A percentile compares a stretch with the other conserved stretches of the same genome.
Evolutionary conservation across 2,797 vertebrate species (phyloP).

Genomic region (Amazona finschi): DNA sequence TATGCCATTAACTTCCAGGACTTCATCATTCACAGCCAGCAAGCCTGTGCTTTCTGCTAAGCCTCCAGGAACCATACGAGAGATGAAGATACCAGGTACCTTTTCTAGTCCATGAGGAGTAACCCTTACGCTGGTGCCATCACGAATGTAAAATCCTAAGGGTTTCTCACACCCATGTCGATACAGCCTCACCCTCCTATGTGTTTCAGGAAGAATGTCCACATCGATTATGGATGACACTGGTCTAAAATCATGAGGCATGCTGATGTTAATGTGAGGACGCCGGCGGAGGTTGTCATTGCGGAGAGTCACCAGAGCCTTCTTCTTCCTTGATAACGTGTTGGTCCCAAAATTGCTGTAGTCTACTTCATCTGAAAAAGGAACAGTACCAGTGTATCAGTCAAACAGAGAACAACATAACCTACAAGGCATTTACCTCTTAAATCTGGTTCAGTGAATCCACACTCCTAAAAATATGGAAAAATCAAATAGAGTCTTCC

Average conservation of each 20-base stretch:
- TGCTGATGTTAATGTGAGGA: conserved; percentile 90
- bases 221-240: conserved; percentile 98
- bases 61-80: conserved; percentile 93
- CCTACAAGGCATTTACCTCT: neutral
- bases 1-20: conserved; percentile 97
- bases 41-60: conserved; percentile 95
- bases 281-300: conserved; percentile 89
- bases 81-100: conserved; percentile 97
- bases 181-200: conserved; percentile 91
- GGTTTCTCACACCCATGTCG: conserved; percentile 94
- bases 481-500: neutral
- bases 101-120: conserved; percentile 96
- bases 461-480: neutral
- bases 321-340: conserved; percentile 89
- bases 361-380: conserved; percentile 92
- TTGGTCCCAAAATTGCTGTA: conserved; percentile 89
- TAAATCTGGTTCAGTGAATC: neutral
- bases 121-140: conserved; percentile 92
- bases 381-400: neutral
- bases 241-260: conserved; percentile 95
- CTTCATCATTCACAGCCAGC: conserved; percentile 96
- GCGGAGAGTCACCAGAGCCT: conserved; percentile 87
- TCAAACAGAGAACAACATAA: neutral
- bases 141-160: conserved; percentile 95
- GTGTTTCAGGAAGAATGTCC: conserved; percentile 95